Conservation (phyloP, 2,888 invertebrate genomes). For the Diadromus collaris region DNA sequence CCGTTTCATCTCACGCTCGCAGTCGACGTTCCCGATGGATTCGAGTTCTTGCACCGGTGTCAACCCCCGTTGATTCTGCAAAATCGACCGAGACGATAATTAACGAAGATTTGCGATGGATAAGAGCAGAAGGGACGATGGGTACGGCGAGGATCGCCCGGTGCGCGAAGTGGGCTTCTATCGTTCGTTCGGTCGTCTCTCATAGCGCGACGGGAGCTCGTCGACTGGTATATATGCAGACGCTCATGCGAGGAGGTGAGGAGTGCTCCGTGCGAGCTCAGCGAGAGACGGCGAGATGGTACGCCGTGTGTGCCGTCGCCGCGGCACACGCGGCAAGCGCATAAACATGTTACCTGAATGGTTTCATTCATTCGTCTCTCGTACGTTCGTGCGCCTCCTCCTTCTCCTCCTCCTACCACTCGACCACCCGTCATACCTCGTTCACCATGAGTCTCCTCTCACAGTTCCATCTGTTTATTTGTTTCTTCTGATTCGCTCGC, state of each 20-base stretch:
- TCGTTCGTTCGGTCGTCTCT: slow-evolving; percentile 37
- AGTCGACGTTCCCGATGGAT: background rate
- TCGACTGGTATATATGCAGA: slow-evolving; percentile 38
- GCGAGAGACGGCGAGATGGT: slow-evolving; percentile 40
- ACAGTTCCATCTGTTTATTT: slow-evolving; percentile 3
- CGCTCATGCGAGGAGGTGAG: slow-evolving; percentile 47
- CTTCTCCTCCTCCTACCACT: slow-evolving; percentile 49
- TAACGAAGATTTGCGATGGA: slow-evolving; percentile 46
- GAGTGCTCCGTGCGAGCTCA: slow-evolving; percentile 36
- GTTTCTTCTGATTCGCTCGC: slow-evolving; percentile 1
- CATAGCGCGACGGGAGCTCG: slow-evolving; percentile 51
- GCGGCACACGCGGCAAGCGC: slow-evolving; percentile 64
- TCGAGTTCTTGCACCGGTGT: slow-evolving; percentile 10
- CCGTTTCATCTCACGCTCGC: background rate
- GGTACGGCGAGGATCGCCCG: slow-evolving; percentile 34
- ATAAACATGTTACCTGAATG: slow-evolving; percentile 71
- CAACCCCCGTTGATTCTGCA: slow-evolving; percentile 36
- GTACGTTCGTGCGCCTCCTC: slow-evolving; percentile 36
- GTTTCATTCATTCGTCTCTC: slow-evolving; percentile 70
- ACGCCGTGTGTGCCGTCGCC: slow-evolving; percentile 48
- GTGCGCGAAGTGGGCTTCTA: slow-evolving; percentile 46
- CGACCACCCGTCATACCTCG: slow-evolving; percentile 38
- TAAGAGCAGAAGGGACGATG: slow-evolving; percentile 9
- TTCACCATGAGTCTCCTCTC: slow-evolving; percentile 13
- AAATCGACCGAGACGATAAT: slow-evolving; percentile 52